phyloP scores from a whole-genome alignment of 2,888 invertebrate genomes.

The Drosophila bunnanda region DNA sequence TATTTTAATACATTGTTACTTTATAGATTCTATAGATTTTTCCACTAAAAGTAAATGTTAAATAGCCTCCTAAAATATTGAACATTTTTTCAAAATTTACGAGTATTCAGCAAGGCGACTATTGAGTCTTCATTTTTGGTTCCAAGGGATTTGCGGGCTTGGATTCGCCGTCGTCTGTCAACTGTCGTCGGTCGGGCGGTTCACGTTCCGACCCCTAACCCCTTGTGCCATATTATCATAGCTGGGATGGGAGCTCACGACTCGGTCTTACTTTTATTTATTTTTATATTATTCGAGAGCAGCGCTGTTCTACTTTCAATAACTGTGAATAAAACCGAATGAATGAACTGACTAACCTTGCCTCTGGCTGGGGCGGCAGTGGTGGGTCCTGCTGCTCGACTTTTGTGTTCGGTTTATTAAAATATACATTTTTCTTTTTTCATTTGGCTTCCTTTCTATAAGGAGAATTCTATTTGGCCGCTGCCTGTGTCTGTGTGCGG shows the following conservation, averaged over 20 bases:
- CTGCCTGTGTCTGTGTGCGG: constrained; percentile 1
- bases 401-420: constrained; percentile 66
- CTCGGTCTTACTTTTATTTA: constrained; percentile 41
- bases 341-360: constrained; percentile 62
- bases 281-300: constrained; percentile 65
- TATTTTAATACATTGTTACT: background rate
- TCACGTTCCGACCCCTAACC: constrained; percentile 41
- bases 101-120: background rate
- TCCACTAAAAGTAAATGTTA: background rate
- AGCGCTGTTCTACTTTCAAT: constrained; percentile 68
- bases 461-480: constrained; percentile 11
- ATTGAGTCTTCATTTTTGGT: background rate
- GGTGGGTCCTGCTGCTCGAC: constrained; percentile 34
- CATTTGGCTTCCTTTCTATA: constrained; percentile 29
- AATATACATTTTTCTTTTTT: constrained; percentile 45
- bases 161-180: constrained; percentile 31
- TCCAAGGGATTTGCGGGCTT: constrained; percentile 23
- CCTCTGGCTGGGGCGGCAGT: constrained; percentile 40
- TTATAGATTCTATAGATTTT: no score
- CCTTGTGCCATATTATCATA: constrained; percentile 34
- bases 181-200: constrained; percentile 24
- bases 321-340: constrained; percentile 66
- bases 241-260: constrained; percentile 20
- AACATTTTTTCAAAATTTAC: background rate
- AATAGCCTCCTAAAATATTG: background rate